A percentile compares a stretch with the other conserved stretches of the same genome.
phyloP scores from a whole-genome alignment of 2,888 invertebrate genomes.

The Tenthredo livida region DNA sequence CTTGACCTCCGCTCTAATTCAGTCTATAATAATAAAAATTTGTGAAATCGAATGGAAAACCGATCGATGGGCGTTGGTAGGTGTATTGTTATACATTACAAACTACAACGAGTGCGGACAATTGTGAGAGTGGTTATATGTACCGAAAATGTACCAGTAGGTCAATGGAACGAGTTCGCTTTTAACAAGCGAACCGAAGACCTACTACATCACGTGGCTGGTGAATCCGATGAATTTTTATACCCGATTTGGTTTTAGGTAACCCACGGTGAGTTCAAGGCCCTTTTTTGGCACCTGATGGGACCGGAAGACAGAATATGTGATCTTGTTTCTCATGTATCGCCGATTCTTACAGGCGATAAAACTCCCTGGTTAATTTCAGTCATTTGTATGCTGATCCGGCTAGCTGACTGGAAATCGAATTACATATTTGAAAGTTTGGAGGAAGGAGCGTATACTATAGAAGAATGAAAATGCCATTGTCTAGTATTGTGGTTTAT shows the following conservation, averaged over 20 bases:
- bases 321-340: neutral
- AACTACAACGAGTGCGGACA: neutral
- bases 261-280: neutral
- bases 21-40: neutral
- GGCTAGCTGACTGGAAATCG: neutral
- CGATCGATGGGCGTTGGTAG: neutral
- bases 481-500: neutral
- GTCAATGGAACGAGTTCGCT: slow-evolving; percentile 70
- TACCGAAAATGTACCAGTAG: slow-evolving; percentile 72
- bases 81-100: neutral
- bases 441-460: slow-evolving; percentile 1
- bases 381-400: neutral
- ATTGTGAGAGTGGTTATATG: slow-evolving; percentile 45
- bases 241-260: neutral
- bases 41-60: neutral
- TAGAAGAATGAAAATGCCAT: neutral
- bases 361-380: neutral
- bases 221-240: slow-evolving; percentile 32
- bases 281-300: neutral
- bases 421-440: slow-evolving; percentile 17
- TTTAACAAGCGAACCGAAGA: slow-evolving; percentile 65
- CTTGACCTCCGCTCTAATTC: neutral
- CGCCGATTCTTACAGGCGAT: neutral
- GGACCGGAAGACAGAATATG: neutral
- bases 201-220: slow-evolving; percentile 11